Conservation (phyloP, 2,113 vertebrate species). For the Emydocephalus ijimae region DNA sequence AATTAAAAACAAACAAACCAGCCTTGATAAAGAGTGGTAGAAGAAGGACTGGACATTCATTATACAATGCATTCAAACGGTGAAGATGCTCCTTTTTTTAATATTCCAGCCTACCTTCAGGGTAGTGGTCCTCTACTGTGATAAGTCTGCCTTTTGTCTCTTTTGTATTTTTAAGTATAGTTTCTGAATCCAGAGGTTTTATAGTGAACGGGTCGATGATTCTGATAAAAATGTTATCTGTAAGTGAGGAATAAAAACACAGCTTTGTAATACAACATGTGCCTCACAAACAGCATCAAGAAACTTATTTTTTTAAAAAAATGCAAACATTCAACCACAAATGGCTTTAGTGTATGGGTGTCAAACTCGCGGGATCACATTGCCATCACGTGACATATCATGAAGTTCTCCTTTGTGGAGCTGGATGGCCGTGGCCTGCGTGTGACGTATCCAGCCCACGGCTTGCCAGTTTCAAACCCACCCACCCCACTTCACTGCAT, state of each 20-base stretch:
- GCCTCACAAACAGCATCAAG: neutral
- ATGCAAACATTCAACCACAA: neutral
- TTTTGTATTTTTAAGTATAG: slow-evolving; percentile 84
- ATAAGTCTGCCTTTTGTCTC: slow-evolving; percentile 87
- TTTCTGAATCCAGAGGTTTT: slow-evolving; percentile 90
- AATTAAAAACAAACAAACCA: neutral
- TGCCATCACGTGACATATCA: too few species aligned
- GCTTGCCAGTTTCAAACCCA: too few species aligned
- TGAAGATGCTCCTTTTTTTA: neutral
- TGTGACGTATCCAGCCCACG: too few species aligned
- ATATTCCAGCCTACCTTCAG: slow-evolving; percentile 75
- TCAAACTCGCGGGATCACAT: too few species aligned
- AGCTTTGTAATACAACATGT: neutral
- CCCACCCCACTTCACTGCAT: neutral
- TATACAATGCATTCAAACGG: too few species aligned
- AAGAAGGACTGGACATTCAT: neutral
- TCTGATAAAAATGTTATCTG: slow-evolving; percentile 84
- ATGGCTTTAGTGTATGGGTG: neutral
- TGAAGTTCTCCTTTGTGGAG: too few species aligned
- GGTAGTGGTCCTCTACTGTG: slow-evolving; percentile 94
- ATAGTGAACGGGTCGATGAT: slow-evolving; percentile 92
- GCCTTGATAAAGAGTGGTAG: neutral
- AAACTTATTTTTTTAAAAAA: neutral
- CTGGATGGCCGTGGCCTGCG: too few species aligned
- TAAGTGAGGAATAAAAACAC: slow-evolving; percentile 28